phyloP scores from a whole-genome alignment of 1,140 invertebrate species.

The Adoxophyes honmai region DNA sequence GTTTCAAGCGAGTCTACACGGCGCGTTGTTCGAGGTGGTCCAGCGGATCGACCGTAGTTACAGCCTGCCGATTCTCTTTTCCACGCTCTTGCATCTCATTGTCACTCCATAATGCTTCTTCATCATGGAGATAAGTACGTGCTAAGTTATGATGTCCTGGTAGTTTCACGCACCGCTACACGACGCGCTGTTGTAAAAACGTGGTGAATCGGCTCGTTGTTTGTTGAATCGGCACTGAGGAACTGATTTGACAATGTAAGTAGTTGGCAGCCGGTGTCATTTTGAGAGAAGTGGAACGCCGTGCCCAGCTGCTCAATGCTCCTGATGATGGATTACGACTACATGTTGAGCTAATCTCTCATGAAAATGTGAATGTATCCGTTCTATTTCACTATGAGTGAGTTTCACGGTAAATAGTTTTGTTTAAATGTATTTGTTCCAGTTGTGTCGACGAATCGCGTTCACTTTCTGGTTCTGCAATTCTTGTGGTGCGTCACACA shows the following conservation, averaged over 20 bases:
- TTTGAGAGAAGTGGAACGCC: too few species aligned
- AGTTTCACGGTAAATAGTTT: too few species aligned
- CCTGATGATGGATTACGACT: too few species aligned
- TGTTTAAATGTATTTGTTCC: constrained; percentile 20
- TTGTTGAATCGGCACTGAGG: too few species aligned
- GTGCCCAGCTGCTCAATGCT: too few species aligned
- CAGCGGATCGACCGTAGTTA: constrained; percentile 68
- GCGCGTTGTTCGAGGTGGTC: constrained; percentile 59
- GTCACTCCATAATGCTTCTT: constrained; percentile 87
- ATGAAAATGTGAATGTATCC: too few species aligned
- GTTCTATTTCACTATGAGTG: too few species aligned
- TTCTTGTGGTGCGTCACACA: constrained; percentile 82
- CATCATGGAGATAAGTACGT: constrained; percentile 79
- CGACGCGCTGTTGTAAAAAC: constrained; percentile 56
- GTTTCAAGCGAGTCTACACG: constrained; percentile 33
- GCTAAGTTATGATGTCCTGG: too few species aligned
- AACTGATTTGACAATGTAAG: too few species aligned
- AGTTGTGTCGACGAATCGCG: constrained; percentile 58
- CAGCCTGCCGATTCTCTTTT: constrained; percentile 80
- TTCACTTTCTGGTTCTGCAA: constrained; percentile 76
- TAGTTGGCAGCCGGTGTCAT: too few species aligned
- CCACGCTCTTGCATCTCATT: constrained; percentile 83
- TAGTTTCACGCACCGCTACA: constrained; percentile 28
- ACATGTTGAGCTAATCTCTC: too few species aligned
- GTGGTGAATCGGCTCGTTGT: constrained; percentile 58